phyloP scores from a whole-genome alignment of 1,140 invertebrate genomes.

The Idris sp. region DNA sequence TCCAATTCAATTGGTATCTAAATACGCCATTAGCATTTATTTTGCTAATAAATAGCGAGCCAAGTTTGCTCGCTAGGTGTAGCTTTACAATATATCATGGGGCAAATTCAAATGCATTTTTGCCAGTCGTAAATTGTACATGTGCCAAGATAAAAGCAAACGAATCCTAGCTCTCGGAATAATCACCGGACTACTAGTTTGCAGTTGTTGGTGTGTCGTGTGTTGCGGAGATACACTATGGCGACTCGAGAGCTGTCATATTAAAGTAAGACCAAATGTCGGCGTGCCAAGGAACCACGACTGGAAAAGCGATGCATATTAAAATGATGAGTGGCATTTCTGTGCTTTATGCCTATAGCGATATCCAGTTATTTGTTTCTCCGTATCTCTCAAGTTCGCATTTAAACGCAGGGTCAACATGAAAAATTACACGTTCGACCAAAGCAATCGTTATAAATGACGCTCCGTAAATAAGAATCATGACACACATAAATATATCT shows the following conservation, averaged over 20 bases:
- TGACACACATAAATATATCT: conserved; percentile 32
- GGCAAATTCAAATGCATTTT: conserved; percentile 25
- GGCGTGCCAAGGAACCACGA: conserved; percentile 56
- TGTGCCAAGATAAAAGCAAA: conserved; percentile 44
- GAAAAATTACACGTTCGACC: conserved; percentile 29
- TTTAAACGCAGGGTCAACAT: conserved; percentile 26
- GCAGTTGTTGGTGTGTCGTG: too few relatives aligned
- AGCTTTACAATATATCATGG: conserved; percentile 27
- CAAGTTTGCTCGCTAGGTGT: not conserved
- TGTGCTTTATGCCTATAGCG: conserved; percentile 35
- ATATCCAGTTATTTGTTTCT: conserved; percentile 54
- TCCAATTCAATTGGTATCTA: conserved; percentile 18
- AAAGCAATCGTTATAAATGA: conserved; percentile 35
- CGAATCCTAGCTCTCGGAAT: conserved; percentile 43
- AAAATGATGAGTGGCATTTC: conserved; percentile 64
- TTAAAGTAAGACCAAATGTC: too few relatives aligned
- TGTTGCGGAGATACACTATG: too few relatives aligned
- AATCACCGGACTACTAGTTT: conserved; percentile 35
- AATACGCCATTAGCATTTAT: conserved; percentile 21
- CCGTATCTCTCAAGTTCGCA: conserved; percentile 34
- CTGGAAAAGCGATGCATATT: conserved; percentile 64
- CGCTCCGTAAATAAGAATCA: conserved; percentile 27
- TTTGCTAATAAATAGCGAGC: conserved; percentile 11
- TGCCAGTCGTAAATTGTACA: conserved; percentile 40
- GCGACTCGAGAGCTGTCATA: too few relatives aligned